Evolutionary conservation across 2,113 vertebrate genomes (phyloP), one percentile per base, ranked within the genome.

Genomic region (Epinephelus lanceolatus): DNA sequence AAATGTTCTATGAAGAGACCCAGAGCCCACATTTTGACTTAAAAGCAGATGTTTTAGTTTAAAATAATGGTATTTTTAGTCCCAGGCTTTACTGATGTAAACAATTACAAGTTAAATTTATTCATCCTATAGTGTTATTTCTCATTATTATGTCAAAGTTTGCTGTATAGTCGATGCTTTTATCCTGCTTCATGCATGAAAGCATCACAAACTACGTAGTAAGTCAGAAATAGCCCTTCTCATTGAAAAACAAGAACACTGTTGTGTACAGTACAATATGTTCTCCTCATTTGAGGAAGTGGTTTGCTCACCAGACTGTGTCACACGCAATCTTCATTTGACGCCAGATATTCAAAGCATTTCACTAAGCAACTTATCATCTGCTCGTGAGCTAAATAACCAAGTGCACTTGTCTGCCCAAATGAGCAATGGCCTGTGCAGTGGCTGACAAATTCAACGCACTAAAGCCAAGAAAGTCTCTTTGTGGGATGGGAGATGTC

Each of bases 201-300:
- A 86, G 51, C 71, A 71, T 17, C 14, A 25, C 40, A 67, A 17
- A 13, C 23, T 23, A 76, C 6, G 18, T 72, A 76, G 13, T 30
- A 47, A 27, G 61, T 51, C 79, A 81, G 15, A 89, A 87, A 78
- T 69, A 85, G 69, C 47, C 18, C 2, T 21, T 5, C 4, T 71
- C 49, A 79, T 18, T 82, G n/a, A 83, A 83, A 77, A 88, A 86
- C 47, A 89, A 91, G 63, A 89, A 86, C 57, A 45, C n/a, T 19
- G 51, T 63, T 10, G 47, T 18, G 33, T 52, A 63, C 14, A 56
- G 94, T 81, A 94, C 94, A 94, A 3, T 14, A 27, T 94, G 95
- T 96, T 93, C 94, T 85, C 51, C 4, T 5, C 49, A 45, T 88
- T 90, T 86, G 90, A 94, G 94, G 94, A 96, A 96, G 94, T 94